phyloP scores from a whole-genome alignment of 2,888 invertebrate genomes.

The Rhynchonema sp. region DNA sequence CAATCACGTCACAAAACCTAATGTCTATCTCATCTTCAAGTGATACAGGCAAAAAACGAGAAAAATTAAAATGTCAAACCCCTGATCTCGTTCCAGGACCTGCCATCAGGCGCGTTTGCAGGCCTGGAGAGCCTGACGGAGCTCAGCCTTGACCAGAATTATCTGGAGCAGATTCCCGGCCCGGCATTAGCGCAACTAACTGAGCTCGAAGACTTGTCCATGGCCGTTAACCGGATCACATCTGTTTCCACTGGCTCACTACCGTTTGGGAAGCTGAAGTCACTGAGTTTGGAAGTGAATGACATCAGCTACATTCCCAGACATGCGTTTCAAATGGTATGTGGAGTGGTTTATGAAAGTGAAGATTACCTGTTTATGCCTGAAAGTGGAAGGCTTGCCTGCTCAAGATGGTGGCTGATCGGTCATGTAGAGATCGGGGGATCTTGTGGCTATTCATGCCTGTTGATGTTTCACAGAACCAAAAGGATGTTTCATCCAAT shows the following conservation, averaged over 20 bases:
- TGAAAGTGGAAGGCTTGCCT: too few relatives aligned
- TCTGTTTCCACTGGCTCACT: slow-evolving; percentile 6
- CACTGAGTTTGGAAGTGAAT: slow-evolving; percentile 22
- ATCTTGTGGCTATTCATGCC: too few relatives aligned
- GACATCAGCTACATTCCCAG: slow-evolving; percentile 9
- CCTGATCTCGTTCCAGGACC: not conserved
- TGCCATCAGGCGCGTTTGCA: not conserved
- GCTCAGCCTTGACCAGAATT: slow-evolving; percentile 20
- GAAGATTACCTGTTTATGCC: too few relatives aligned
- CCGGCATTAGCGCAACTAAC: slow-evolving; percentile 14
- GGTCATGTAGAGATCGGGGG: too few relatives aligned
- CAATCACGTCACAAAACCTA: too few relatives aligned
- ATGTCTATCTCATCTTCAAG: not conserved
- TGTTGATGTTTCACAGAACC: too few relatives aligned
- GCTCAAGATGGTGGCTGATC: too few relatives aligned
- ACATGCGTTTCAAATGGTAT: not conserved
- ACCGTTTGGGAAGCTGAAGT: slow-evolving; percentile 19
- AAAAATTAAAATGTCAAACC: not conserved
- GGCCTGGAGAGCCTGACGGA: slow-evolving; percentile 16
- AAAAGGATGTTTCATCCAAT: too few relatives aligned
- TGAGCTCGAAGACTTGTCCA: slow-evolving; percentile 17
- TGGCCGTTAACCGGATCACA: slow-evolving; percentile 7
- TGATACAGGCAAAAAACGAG: not conserved
- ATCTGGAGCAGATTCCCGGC: slow-evolving; percentile 15
- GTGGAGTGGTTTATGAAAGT: too few relatives aligned